A percentile compares a stretch with the other conserved stretches of the same genome.
phyloP scores from a whole-genome alignment of 1,140 invertebrate species.

The Cryptotermes secundus region DNA sequence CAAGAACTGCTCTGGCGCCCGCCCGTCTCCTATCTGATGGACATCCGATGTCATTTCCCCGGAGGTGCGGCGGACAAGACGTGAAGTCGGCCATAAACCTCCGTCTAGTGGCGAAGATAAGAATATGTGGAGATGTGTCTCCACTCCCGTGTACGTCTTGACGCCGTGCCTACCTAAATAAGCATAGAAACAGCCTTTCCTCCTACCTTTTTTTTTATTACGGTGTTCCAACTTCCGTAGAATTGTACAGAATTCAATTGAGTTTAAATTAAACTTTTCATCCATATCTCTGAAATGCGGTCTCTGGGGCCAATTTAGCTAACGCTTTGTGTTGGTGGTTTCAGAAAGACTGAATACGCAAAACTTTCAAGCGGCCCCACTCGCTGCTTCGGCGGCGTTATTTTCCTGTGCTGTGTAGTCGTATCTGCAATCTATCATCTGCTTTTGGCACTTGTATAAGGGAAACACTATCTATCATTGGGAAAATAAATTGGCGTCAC shows the following conservation, averaged over 20 bases:
- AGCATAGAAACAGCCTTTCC: too few relatives aligned
- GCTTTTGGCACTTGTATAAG: neutral
- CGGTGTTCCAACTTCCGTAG: neutral
- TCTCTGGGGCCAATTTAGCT: neutral
- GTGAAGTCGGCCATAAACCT: too few relatives aligned
- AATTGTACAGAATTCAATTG: neutral
- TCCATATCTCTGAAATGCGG: neutral
- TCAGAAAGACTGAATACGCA: constrained; percentile 1
- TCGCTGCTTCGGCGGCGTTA: neutral
- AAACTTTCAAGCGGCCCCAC: neutral
- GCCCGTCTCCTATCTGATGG: too few relatives aligned
- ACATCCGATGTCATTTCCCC: too few relatives aligned
- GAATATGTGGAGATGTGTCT: too few relatives aligned
- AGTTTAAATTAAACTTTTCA: constrained; percentile 6
- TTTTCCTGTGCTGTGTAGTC: neutral
- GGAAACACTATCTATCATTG: constrained; percentile 14
- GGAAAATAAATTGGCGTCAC: neutral
- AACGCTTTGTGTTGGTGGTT: neutral
- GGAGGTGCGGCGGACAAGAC: too few relatives aligned
- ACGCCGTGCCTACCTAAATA: too few relatives aligned
- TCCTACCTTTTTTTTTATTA: too few relatives aligned
- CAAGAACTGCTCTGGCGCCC: too few relatives aligned
- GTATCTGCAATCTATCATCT: constrained; percentile 9
- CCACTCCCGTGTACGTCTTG: too few relatives aligned
- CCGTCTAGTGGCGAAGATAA: too few relatives aligned